These are phyloP conservation scores for Danio tinwini DNA, from an alignment of 2,797 vertebrate genomes.

Conservation along the genomic window DNA sequence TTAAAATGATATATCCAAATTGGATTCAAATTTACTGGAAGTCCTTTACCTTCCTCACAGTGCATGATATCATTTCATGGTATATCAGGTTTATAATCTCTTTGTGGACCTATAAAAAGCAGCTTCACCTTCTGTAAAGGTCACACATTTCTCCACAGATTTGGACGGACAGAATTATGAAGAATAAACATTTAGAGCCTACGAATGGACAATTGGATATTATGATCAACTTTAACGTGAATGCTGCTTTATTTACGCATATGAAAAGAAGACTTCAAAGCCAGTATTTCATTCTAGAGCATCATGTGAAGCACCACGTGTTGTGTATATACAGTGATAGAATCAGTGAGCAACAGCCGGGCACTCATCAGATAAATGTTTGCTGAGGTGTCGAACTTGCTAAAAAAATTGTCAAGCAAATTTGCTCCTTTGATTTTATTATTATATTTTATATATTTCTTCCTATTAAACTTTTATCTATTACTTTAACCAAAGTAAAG, in stretches of 20 bases:
- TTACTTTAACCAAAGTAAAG: neutral
- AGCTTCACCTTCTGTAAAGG: neutral
- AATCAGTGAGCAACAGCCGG: neutral
- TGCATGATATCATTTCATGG: neutral
- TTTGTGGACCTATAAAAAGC: neutral
- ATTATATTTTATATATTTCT: no score
- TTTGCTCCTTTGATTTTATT: neutral
- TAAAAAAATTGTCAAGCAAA: neutral
- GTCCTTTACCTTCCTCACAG: neutral
- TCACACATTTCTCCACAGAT: neutral
- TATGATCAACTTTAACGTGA: no score
- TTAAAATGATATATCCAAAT: neutral
- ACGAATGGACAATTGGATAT: no score
- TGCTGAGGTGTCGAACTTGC: slow-evolving; percentile 17
- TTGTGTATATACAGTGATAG: slow-evolving; percentile 23
- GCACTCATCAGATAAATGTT: slow-evolving; percentile 20
- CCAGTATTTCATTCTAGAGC: slow-evolving; percentile 19
- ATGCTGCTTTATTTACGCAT: neutral
- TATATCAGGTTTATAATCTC: neutral
- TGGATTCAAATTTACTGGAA: neutral
- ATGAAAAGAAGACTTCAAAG: neutral
- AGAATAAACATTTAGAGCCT: neutral
- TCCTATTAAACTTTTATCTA: no score
- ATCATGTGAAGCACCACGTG: slow-evolving; percentile 12
- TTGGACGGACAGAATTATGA: slow-evolving; percentile 7